Evolutionary conservation across 2,113 vertebrate genomes (phyloP), one percentile per base, ranked within the genome.

Genomic region (Lycocorax pyrrhopterus): DNA sequence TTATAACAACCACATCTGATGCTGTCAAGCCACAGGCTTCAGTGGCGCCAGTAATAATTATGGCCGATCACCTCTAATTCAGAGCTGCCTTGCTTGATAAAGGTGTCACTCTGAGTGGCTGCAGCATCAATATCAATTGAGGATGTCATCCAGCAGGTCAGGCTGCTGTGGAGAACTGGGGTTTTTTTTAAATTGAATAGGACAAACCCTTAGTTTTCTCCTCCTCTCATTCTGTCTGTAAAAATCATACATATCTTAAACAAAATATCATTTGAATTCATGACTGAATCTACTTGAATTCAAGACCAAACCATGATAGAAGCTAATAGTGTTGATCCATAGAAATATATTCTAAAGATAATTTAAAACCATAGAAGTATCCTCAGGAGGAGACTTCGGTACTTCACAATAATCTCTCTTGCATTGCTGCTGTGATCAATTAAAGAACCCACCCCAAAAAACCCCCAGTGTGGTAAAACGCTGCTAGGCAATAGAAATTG

Each of bases 11-110:
- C 97, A 97, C 97, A 98, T 98, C 97, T 97, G 97, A 98, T 49
- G 97, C 98, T 98, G 97, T 97, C 98, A 97, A 97, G 97, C 94
- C 93, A 97, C 69, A 35, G 95, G 97, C 97, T 97, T 96, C 95
- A 81, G 97, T 98, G 98, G 98, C 98, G 98, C 98, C 98, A 98
- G 97, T 91, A 97, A 97, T 98, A 98, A 98, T 98, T 98, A 98
- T 86, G 95, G 96, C 97, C 88, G 96, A 98, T 98, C 98, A 98
- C 98, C 98, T 98, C 97, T 98, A 98, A 98, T 98, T 98, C 97
- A 96, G 94, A 97, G 96, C 96, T 96, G 96, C 96, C 96, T 96
- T 94, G 95, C 84, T 97, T 97, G 98, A 97, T 98, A 98, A 98
- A 98, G 97, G 97, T 98, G 98, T 98, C 97, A 97, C 94, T 93